These are phyloP conservation scores for Petrocephalus sullivani DNA, from an alignment of 2,797 vertebrate genomes.

Conservation along the genomic window DNA sequence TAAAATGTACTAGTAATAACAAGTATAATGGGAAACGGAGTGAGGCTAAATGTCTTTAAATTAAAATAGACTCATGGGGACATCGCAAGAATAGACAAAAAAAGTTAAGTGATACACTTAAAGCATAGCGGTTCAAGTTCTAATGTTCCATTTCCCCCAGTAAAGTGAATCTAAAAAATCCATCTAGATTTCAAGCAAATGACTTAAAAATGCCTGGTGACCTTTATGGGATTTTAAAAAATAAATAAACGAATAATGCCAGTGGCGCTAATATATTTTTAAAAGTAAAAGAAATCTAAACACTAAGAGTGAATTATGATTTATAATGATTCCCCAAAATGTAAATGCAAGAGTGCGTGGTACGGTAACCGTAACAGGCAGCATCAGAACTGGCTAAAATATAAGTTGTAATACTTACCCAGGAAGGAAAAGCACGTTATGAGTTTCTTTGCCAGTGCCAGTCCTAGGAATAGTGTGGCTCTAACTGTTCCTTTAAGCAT, in stretches of 20 bases:
- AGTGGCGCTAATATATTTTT: background rate
- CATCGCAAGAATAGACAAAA: background rate
- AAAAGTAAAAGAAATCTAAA: background rate
- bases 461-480: background rate
- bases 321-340: background rate
- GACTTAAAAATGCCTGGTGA: background rate
- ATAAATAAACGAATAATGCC: background rate
- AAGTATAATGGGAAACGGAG: background rate
- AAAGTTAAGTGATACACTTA: background rate
- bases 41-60: background rate
- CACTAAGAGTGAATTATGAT: background rate
- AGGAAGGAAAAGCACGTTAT: background rate
- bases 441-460: background rate
- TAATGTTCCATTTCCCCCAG: background rate
- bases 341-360: background rate
- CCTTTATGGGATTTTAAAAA: background rate
- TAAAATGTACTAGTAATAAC: background rate
- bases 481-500: constrained; percentile 48
- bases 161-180: background rate
- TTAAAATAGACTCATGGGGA: background rate
- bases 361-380: background rate
- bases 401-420: background rate
- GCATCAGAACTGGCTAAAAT: background rate
- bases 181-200: background rate
- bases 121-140: background rate